Percentiles rank a stretch among this genome's conserved stretches.
Evolutionary conservation across 2,113 vertebrate species (phyloP).

Genomic region (Pipa parva): DNA sequence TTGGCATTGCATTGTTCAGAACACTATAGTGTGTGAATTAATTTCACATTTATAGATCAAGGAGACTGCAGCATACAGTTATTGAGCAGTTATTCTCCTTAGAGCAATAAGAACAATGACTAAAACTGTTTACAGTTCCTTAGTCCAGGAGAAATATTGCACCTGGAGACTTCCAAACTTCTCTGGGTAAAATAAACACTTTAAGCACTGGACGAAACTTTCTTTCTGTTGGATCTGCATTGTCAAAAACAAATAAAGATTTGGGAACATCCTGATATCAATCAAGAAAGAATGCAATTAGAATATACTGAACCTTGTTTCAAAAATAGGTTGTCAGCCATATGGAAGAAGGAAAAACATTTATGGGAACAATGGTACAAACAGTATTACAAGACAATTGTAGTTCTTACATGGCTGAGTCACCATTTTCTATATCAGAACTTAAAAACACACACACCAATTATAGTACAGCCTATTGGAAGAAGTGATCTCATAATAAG

Average conservation of each 20-base stretch:
- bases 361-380: no score
- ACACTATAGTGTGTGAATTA: no score
- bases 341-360: no score
- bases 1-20: not conserved
- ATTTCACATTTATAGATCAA: no score
- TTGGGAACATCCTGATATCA: no score
- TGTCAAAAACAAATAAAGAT: no score
- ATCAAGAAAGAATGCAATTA: no score
- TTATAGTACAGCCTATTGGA: constrained; percentile 23
- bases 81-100: not conserved
- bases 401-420: constrained; percentile 7
- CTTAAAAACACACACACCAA: constrained; percentile 21
- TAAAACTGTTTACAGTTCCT: not conserved
- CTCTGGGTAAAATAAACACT: no score
- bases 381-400: not conserved
- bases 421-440: constrained; percentile 11
- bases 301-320: no score
- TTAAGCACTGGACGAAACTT: no score
- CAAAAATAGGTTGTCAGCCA: no score
- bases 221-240: no score
- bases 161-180: not conserved
- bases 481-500: constrained; percentile 30
- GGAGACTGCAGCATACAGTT: not conserved
- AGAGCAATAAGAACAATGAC: not conserved
- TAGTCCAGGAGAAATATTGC: not conserved